Conservation (phyloP, 2,888 invertebrate species). For the Mesochorus sp. region DNA sequence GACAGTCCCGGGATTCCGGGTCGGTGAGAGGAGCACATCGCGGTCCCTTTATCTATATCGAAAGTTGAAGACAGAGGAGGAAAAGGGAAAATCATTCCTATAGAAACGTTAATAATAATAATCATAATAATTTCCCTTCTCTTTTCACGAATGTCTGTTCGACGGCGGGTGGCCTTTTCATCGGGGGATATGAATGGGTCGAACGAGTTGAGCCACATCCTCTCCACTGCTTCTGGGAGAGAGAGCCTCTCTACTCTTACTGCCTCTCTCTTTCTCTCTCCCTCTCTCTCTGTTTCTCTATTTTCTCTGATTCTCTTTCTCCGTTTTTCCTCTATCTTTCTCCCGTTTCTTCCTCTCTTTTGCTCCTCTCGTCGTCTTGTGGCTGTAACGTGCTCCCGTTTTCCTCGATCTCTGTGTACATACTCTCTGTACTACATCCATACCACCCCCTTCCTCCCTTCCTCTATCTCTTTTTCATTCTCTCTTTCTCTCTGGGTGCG, state of each 20-base stretch:
- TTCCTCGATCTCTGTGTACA: conserved; percentile 37
- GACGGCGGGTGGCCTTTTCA: conserved; percentile 78
- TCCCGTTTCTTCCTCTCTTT: conserved; percentile 51
- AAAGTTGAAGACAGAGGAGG: conserved; percentile 78
- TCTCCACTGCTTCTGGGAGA: conserved; percentile 70
- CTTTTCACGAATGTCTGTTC: conserved; percentile 79
- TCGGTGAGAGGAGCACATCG: conserved; percentile 6
- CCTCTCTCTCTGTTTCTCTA: conserved; percentile 51
- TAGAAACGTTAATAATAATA: conserved; percentile 81
- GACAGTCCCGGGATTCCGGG: neutral
- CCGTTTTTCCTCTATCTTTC: conserved; percentile 53
- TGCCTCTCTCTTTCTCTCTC: conserved; percentile 48
- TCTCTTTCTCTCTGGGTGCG: no score
- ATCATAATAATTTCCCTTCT: conserved; percentile 81
- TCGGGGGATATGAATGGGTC: conserved; percentile 79
- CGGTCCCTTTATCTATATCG: conserved; percentile 71
- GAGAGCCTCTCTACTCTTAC: conserved; percentile 49
- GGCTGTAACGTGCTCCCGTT: conserved; percentile 42
- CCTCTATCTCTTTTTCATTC: conserved; percentile 1
- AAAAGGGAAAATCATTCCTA: conserved; percentile 80
- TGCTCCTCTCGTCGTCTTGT: conserved; percentile 17
- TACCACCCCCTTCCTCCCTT: neutral
- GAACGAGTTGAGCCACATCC: conserved; percentile 82
- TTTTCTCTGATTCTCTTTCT: conserved; percentile 52
- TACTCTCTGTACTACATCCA: neutral